These are phyloP conservation scores for Melanotaenia boesemani DNA, from an alignment of 2,797 vertebrate species.

Conservation along the genomic window DNA sequence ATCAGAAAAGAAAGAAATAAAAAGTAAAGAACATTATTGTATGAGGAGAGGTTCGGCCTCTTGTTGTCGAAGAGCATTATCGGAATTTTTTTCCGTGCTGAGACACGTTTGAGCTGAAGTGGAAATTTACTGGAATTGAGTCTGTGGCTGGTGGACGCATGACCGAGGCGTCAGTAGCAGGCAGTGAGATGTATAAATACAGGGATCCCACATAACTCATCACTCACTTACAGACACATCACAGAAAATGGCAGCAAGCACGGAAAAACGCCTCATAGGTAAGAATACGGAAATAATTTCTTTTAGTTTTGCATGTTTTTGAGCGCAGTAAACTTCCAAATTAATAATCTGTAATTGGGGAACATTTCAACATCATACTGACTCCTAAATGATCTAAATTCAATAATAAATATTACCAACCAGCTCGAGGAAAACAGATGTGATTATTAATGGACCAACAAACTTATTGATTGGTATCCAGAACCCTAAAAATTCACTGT, in stretches of 20 bases:
- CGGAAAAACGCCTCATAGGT: conserved; percentile 4
- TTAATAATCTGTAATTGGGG: too few relatives aligned
- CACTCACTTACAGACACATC: not conserved
- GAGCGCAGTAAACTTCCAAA: too few relatives aligned
- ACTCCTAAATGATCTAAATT: too few relatives aligned
- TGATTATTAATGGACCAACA: too few relatives aligned
- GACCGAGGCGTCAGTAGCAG: too few relatives aligned
- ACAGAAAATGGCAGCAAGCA: conserved; percentile 1
- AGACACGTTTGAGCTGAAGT: not conserved
- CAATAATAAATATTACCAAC: too few relatives aligned
- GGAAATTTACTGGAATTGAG: not conserved
- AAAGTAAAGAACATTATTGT: not conserved
- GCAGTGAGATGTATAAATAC: not conserved
- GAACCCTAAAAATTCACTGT: too few relatives aligned
- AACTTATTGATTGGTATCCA: too few relatives aligned
- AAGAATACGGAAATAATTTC: not conserved
- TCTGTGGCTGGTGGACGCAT: not conserved
- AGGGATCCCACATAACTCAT: not conserved
- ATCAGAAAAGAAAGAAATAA: not conserved
- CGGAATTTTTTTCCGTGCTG: not conserved
- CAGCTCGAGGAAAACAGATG: too few relatives aligned
- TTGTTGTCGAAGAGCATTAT: not conserved
- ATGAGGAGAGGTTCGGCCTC: not conserved
- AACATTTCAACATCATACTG: too few relatives aligned
- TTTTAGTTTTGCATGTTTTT: too few relatives aligned